Evolutionary conservation across 2,113 vertebrate species (phyloP).

Genomic region (Stomatorhinus ivindoensis): DNA sequence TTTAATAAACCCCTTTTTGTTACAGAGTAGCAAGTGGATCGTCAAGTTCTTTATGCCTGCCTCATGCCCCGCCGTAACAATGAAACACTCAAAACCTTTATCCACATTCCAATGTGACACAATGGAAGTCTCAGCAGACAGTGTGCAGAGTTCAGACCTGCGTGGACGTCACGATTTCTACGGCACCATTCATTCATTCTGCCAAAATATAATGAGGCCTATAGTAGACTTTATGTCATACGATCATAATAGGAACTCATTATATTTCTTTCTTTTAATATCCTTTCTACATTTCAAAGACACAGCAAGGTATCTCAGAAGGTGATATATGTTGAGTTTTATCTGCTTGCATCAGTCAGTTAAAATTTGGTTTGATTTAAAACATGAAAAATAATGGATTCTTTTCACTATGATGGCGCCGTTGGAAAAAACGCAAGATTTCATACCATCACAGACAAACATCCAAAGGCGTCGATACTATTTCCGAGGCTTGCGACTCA

Average conservation of each 20-base stretch:
- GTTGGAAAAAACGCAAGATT: background rate
- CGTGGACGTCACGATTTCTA: background rate
- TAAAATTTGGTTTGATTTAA: background rate
- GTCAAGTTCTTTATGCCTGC: no score
- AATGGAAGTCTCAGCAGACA: background rate
- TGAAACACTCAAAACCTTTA: background rate
- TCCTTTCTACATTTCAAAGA: background rate
- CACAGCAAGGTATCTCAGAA: background rate
- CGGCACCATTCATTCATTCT: background rate
- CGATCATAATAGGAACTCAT: background rate
- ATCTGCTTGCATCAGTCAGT: background rate
- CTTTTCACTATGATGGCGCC: background rate
- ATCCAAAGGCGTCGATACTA: background rate
- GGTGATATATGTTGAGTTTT: background rate
- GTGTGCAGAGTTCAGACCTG: background rate
- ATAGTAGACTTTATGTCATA: background rate
- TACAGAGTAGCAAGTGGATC: no score
- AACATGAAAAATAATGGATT: background rate
- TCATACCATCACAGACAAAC: background rate
- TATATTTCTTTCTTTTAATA: background rate
- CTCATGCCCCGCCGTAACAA: background rate
- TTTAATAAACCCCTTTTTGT: no score
- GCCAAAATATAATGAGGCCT: background rate
- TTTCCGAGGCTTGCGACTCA: background rate
- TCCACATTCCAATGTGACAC: no score